Evolutionary conservation across 2,797 vertebrate species (phyloP), one percentile per base, ranked within the genome.

Genomic region (Bradypodion ventrale): DNA sequence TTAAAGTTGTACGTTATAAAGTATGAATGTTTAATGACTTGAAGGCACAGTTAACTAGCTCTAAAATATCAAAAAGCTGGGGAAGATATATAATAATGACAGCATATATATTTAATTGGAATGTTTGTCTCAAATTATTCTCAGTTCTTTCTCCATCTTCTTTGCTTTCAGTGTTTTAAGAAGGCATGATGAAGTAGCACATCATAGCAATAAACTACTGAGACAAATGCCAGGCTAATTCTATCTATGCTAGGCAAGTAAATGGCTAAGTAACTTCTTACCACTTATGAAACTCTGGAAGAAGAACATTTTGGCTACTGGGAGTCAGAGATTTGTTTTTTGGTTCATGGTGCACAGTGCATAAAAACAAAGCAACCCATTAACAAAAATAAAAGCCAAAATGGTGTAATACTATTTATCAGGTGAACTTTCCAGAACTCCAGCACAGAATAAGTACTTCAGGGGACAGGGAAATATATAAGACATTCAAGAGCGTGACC

Each of bases 41-140:
- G 92, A 83, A 85, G 84, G 90, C 87, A 90, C 66, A 86, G 77
- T 68, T 91, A 91, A 92, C 86, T 92, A 90, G 69, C 90, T 77
- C 46, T 88, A 90, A 86, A 93, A 87, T 82, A 88, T 82, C 90
- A 82, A 21, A 89, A 91, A 88, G 66, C 32, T 81, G 92, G 85
- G 85, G 93, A 93, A 88, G 80, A 75, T 80, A 93, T 91, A 92
- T 80, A 88, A 89, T 83, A 87, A 82, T 87, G 62, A 88, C 70
- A 70, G 23, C 85, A 93, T 93, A 70, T 90, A 92, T 93, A 90
- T 92, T 94, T 94, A 93, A 93, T 87, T 32, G 84, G 78, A 90
- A 89, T 87, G 86, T 63, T 88, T 89, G 85, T 89, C 88, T 87
- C 80, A 83, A 88, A 83, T 85, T 87, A 37, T 84, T 90, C 70